Evolutionary conservation across 2,888 invertebrate genomes (phyloP), one percentile per base, ranked within the genome.

Genomic region (Venusia cambrica): DNA sequence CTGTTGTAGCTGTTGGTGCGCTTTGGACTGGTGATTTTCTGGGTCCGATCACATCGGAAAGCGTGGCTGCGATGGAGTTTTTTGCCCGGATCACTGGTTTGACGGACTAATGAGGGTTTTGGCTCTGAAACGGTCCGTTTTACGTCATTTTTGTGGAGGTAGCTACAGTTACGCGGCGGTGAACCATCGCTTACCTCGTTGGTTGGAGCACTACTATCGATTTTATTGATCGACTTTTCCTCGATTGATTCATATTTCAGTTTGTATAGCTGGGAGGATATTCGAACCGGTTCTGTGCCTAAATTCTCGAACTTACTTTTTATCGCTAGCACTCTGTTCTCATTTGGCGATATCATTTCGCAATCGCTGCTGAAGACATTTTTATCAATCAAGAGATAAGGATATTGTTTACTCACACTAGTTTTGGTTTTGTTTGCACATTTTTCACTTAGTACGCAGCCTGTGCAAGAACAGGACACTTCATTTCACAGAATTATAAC

Each of bases 241-340:
- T 47, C 35, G 8, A 39, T 48, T 8, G 29, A 39, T 3, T 36
- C 38, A 52, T 65, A 61, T 39, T 51, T 57, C 5, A 57, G 53
- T 55, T 62, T 63, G 28, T 44, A 56, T 58, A 66, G 49, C 22
- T 66, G 65, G 32, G 54, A 42, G 5, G 22, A 24, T 55, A n/a
- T 62, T 29, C 6, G 65, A 57, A 68, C 63, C 33, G 54, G 66
- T 21, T 83, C 79, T 2, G 54, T 56, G 36, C 63, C 85, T 30
- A 89, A 63, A 61, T 77, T 88, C 57, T 92, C 92, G 58, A 92
- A 92, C 73, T 89, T 90, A 69, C 83, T 90, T 63, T 89, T 91
- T 44, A 92, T 91, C 27, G 89, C 88, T 80, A 90, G 91, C 21
- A 92, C 92, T 76, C 90, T 83, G 60, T 85, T 88, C 57, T 74